Evolutionary conservation across 1,140 invertebrate species (phyloP).

Genomic region (Melitaea cinxia): DNA sequence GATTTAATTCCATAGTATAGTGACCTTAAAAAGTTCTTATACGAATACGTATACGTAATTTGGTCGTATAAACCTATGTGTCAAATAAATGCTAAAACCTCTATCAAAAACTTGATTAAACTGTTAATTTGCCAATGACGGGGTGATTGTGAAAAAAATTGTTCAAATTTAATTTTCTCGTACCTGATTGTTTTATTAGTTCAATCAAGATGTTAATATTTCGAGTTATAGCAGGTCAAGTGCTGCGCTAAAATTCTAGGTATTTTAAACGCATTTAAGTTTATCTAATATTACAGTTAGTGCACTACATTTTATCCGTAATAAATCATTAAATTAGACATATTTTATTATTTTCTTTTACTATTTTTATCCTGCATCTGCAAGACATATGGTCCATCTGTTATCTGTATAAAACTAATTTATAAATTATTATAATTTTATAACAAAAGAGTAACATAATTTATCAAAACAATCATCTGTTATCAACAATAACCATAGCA

Average conservation of each 20-base stretch:
- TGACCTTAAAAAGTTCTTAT: slow-evolving; percentile 30
- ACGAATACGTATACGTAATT: slow-evolving; percentile 17
- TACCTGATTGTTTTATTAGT: slow-evolving; percentile 27
- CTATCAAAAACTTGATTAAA: slow-evolving; percentile 25
- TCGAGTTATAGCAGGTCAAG: slow-evolving; percentile 15
- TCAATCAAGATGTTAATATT: slow-evolving; percentile 26
- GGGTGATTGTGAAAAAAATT: slow-evolving; percentile 36
- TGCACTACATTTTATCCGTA: background rate
- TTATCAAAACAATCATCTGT: slow-evolving; percentile 7
- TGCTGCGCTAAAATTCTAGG: slow-evolving; percentile 24
- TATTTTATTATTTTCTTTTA: background rate
- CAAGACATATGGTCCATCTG: background rate
- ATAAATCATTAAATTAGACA: background rate
- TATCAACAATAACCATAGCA: background rate
- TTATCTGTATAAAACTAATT: background rate
- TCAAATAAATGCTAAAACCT: slow-evolving; percentile 34
- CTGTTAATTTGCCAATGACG: slow-evolving; percentile 26
- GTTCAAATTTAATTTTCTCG: slow-evolving; percentile 17
- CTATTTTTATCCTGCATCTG: background rate
- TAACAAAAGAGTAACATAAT: background rate
- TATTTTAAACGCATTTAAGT: slow-evolving; percentile 38
- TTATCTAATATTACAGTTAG: slow-evolving; percentile 20
- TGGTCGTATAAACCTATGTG: slow-evolving; percentile 29
- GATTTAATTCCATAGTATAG: slow-evolving; percentile 35
- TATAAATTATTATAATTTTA: background rate